A percentile compares a stretch with the other conserved stretches of the same genome.
These are phyloP conservation scores for Musca domestica DNA, from an alignment of 1,140 invertebrate species.

Conservation along the genomic window DNA sequence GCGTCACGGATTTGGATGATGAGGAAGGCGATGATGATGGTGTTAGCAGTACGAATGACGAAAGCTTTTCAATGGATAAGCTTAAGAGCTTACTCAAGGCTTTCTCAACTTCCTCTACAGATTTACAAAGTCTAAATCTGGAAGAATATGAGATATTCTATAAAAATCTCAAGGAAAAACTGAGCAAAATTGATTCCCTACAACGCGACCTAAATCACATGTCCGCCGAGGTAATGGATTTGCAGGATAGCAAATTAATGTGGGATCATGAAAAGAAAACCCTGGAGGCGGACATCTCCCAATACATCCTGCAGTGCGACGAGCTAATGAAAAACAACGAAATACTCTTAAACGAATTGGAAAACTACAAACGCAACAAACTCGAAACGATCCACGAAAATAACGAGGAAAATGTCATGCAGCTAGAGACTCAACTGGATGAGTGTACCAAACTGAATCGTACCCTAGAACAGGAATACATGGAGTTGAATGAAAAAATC, in stretches of 20 bases:
- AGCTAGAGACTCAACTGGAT: constrained; percentile 62
- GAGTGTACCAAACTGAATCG: constrained; percentile 57
- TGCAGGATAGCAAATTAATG: constrained; percentile 40
- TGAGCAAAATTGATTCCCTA: constrained; percentile 26
- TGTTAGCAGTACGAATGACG: background rate
- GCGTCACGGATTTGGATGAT: constrained; percentile 41
- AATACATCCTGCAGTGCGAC: constrained; percentile 63
- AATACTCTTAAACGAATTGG: constrained; percentile 62
- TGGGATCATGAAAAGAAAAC: constrained; percentile 58
- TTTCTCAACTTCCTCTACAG: background rate
- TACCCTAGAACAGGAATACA: constrained; percentile 56
- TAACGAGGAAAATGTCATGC: constrained; percentile 63
- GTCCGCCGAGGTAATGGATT: constrained; percentile 40
- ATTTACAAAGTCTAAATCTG: background rate
- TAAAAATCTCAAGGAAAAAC: background rate
- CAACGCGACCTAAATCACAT: constrained; percentile 49
- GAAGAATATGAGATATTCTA: background rate
- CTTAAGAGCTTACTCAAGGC: background rate
- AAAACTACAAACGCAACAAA: constrained; percentile 61
- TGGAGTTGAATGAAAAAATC: constrained; percentile 50
- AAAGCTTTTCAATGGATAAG: constrained; percentile 5
- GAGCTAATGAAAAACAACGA: constrained; percentile 69
- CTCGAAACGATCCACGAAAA: constrained; percentile 66
- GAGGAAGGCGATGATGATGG: constrained; percentile 25
- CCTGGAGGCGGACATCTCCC: constrained; percentile 59